Evolutionary conservation across 2,888 invertebrate species (phyloP), one percentile per base, ranked within the genome.

Genomic region (Drosophila mimica): DNA sequence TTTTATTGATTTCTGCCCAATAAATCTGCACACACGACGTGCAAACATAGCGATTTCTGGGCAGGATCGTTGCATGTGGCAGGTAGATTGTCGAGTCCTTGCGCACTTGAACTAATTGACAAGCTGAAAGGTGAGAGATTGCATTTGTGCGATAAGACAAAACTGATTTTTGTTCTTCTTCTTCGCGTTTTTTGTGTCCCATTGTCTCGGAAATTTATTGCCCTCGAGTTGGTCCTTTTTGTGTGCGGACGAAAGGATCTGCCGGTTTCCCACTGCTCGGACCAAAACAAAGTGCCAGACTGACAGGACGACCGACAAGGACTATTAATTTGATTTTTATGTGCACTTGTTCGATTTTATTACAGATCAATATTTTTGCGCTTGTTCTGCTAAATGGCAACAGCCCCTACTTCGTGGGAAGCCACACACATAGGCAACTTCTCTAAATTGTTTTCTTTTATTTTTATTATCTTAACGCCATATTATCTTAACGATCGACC

Each of bases 271-370:
- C 87, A 89, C 87, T 88, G 89, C 73, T 88, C 57, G 78, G 74
- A 89, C 79, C 87, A 88, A 89, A 88, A 88, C 89, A 88, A 88
- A 82, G 89, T 80, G 83, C 84, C 84, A 81, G 73, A 54, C 76
- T 73, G 80, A 82, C 73, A 63, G 76, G 76, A 76, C 80, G 70
- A 70, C 76, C 76, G 86, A 82, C 82, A 82, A 85, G 79, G 74
- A 84, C 87, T 84, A 89, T 87, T 87, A 88, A 89, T 88, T 87
- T 79, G 83, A 89, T 87, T 89, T 88, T 88, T 84, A 87, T 84
- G 89, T 89, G 81, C 88, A 81, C 88, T 88, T 85, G 88, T 69
- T 74, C 31, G 25, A 52, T 60, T 83, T 86, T 87, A 87, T 87
- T 86, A 74, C 78, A 63, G 70, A 76, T 88, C 86, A 88, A 87